phyloP scores from a whole-genome alignment of 1,140 invertebrate genomes.

The Trichomalopsis sarcophagae region DNA sequence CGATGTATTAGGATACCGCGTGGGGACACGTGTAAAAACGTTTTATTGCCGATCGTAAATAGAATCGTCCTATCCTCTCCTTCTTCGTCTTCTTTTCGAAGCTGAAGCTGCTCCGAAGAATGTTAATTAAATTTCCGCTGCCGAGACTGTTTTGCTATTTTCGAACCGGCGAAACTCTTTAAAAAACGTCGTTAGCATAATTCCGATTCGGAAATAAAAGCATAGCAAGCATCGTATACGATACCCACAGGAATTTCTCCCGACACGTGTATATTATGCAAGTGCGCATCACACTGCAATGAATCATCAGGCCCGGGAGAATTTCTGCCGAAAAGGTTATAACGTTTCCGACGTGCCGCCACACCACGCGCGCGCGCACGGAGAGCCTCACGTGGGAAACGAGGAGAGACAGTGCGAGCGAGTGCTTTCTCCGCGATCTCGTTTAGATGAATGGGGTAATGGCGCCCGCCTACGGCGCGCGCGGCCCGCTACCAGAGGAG shows the following conservation, averaged over 20 bases:
- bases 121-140: neutral
- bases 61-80: neutral
- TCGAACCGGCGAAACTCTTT: no score
- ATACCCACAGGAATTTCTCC: no score
- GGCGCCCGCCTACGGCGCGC: slow-evolving; percentile 17
- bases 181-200: no score
- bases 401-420: neutral
- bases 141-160: neutral
- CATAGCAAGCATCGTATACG: no score
- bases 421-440: slow-evolving; percentile 37
- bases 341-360: neutral
- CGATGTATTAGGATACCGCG: neutral
- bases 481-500: slow-evolving; percentile 33
- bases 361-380: no score
- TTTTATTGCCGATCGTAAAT: slow-evolving; percentile 4
- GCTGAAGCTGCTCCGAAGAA: neutral
- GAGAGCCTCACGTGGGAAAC: neutral
- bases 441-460: slow-evolving; percentile 41
- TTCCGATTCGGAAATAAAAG: no score
- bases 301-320: slow-evolving; percentile 22
- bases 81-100: neutral
- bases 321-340: slow-evolving; percentile 19
- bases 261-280: no score
- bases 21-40: neutral
- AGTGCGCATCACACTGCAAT: neutral